Evolutionary conservation across 2,113 vertebrate species (phyloP), one percentile per base, ranked within the genome.

Genomic region (Cebidichthys violaceus): DNA sequence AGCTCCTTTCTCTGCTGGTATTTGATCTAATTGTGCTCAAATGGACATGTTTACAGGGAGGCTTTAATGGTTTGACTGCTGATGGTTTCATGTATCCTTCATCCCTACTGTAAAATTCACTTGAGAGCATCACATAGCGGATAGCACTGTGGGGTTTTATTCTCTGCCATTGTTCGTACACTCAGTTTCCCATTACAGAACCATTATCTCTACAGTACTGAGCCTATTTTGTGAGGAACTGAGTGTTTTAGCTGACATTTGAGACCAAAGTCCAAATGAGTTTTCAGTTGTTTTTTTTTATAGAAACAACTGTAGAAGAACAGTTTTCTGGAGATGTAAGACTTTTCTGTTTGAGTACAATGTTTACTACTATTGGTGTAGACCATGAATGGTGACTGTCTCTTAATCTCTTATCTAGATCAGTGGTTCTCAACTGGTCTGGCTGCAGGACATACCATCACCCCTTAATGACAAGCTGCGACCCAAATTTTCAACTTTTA

Each of bases 11-110:
- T 50, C 67, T 67, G 31, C 72, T 66, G 67, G 57, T 80, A 79
- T 67, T 41, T 73, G 81, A 87, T 89, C 67, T 82, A 71, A 78
- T 85, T 89, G 54, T 87, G 77, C 80, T 82, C 68, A 84, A 86
- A 87, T 86, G 70, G 84, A 77, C 80, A 83, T 89, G 71, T 90
- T 86, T 90, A 90, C 88, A 77, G 66, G 75, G 61, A 83, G 18
- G 75, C 75, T 55, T 64, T 90, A 85, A 87, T 86, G 81, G 79
- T 39, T 88, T 59, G 80, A 45, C 45, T 62, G 64, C 82, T 87
- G 75, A 78, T 71, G 84, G 86, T 89, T 81, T 89, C 72, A 84
- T 45, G 75, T 84, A 55, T 87, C 87, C 82, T 84, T 76, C 77
- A 86, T 90, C 83, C 88, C 89, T 83, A 83, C 74, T 72, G 88